Evolutionary conservation across 2,888 invertebrate species (phyloP).

Genomic region (Sepioteuthis lessoniana): DNA sequence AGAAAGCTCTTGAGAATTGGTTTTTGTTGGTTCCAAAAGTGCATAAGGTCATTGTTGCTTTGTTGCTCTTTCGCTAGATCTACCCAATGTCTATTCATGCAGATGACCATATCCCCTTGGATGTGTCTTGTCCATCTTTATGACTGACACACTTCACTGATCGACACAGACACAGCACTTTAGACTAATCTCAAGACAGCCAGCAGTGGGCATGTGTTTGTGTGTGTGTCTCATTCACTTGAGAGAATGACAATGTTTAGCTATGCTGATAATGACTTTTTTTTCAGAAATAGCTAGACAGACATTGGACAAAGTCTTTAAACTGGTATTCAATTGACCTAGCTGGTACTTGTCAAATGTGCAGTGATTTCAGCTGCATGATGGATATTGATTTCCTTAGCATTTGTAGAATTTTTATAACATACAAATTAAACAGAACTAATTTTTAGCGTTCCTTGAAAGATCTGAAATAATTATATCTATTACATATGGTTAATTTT

Average conservation of each 20-base stretch:
- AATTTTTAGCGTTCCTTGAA: too few relatives aligned
- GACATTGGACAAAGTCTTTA: background rate
- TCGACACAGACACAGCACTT: constrained; percentile 17
- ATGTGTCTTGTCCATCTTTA: constrained; percentile 23
- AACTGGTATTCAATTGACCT: background rate
- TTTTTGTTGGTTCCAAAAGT: constrained; percentile 33
- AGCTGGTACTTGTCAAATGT: background rate
- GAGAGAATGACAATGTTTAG: background rate
- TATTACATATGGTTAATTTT: too few relatives aligned
- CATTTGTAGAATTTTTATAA: too few relatives aligned
- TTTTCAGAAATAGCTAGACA: background rate
- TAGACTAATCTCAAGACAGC: background rate
- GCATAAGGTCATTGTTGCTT: background rate
- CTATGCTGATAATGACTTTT: background rate
- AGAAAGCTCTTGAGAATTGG: constrained; percentile 10
- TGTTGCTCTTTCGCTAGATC: constrained; percentile 3
- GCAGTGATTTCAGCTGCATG: too few relatives aligned
- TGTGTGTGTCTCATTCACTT: background rate
- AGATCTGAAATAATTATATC: too few relatives aligned
- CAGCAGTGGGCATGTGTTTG: background rate
- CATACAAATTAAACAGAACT: too few relatives aligned
- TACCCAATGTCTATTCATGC: background rate
- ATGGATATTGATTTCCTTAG: too few relatives aligned
- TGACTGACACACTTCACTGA: constrained; percentile 23
- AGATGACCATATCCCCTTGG: constrained; percentile 23